phyloP scores from a whole-genome alignment of 2,888 invertebrate species.

The Plagodis dolabraria region DNA sequence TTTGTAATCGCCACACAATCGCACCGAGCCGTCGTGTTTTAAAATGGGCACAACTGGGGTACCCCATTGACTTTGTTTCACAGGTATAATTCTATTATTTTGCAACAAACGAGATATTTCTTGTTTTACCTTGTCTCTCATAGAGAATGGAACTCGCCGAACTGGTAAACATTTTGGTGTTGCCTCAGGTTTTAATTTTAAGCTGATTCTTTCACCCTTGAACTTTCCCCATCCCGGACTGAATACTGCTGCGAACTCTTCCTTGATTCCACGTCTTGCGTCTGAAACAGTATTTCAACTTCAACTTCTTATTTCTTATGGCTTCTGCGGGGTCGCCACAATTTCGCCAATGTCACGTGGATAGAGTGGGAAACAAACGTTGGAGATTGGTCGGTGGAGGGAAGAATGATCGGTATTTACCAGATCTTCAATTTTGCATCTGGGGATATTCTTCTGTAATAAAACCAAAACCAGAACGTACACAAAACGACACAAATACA shows the following conservation, averaged over 20 bases:
- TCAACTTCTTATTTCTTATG: too few species aligned
- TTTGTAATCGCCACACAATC: constrained; percentile 40
- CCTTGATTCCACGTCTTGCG: neutral
- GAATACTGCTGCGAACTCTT: constrained; percentile 7
- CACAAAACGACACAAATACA: too few species aligned
- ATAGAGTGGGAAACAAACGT: too few species aligned
- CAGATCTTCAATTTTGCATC: too few species aligned
- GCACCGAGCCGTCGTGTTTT: constrained; percentile 37
- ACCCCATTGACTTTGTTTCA: constrained; percentile 33
- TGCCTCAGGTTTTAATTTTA: constrained; percentile 5
- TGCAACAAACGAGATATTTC: constrained; percentile 10
- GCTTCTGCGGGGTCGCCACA: too few species aligned
- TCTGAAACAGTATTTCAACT: too few species aligned
- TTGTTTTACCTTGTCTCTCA: constrained; percentile 30
- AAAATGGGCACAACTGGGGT: constrained; percentile 39
- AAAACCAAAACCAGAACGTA: too few species aligned
- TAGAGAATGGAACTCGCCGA: constrained; percentile 32
- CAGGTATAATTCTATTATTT: constrained; percentile 6
- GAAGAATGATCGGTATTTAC: too few species aligned
- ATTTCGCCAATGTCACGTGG: too few species aligned
- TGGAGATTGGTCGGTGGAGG: too few species aligned
- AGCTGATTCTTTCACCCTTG: constrained; percentile 3
- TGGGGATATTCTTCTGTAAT: too few species aligned
- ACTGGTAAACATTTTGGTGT: constrained; percentile 19
- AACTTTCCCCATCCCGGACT: constrained; percentile 8